Percentiles rank a stretch among this genome's conserved stretches.
Evolutionary conservation across 2,888 invertebrate species (phyloP).

Genomic region (Aporophyla nigra): DNA sequence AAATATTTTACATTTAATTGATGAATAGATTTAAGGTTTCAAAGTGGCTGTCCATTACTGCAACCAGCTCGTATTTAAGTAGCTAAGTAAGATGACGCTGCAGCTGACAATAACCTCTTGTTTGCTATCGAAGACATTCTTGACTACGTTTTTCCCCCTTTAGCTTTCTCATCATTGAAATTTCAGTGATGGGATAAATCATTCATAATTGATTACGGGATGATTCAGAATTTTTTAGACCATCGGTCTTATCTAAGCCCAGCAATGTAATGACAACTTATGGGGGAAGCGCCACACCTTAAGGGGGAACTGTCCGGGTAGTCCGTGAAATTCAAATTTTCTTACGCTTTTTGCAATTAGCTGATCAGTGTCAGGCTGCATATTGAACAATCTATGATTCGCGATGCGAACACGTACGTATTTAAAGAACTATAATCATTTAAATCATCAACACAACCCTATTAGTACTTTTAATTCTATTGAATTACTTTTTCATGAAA

Average conservation of each 20-base stretch:
- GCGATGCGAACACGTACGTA: no score
- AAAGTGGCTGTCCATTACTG: neutral
- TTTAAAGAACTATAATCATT: no score
- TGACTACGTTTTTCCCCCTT: neutral
- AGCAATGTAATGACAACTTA: neutral
- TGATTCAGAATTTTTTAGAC: neutral
- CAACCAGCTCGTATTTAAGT: neutral
- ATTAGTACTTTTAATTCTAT: no score
- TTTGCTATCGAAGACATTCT: neutral
- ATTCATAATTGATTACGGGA: neutral
- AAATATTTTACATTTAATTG: constrained; percentile 9
- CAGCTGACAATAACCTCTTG: neutral
- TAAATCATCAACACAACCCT: no score
- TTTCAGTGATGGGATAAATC: neutral
- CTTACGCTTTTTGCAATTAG: no score
- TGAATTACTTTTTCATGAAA: no score
- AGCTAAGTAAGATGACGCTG: neutral
- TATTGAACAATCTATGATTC: no score
- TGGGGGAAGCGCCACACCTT: no score
- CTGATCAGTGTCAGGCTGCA: no score
- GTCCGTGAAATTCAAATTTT: no score
- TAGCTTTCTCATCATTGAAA: neutral
- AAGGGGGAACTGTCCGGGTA: no score
- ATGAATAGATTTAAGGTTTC: constrained; percentile 13
- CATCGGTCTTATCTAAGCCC: neutral